These are phyloP conservation scores for Mastacembelus armatus DNA, from an alignment of 2,797 vertebrate species.

Conservation along the genomic window DNA sequence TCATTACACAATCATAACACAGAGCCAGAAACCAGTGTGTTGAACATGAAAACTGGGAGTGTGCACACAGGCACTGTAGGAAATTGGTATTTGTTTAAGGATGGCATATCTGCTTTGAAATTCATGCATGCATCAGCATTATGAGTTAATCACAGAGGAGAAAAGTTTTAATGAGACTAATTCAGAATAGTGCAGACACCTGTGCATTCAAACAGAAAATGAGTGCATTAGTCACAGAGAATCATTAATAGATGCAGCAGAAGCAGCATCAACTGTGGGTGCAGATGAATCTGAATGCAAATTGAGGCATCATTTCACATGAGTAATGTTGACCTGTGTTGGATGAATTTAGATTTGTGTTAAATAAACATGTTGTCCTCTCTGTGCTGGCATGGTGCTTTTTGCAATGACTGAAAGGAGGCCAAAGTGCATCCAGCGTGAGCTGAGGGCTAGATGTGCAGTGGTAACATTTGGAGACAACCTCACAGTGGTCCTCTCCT, in stretches of 20 bases:
- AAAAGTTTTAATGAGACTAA: constrained; percentile 57
- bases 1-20: neutral
- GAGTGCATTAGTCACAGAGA: constrained; percentile 49
- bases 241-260: constrained; percentile 28
- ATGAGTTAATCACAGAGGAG: constrained; percentile 38
- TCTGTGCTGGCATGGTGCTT: constrained; percentile 12
- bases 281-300: constrained; percentile 57
- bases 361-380: constrained; percentile 27
- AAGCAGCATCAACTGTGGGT: constrained; percentile 17
- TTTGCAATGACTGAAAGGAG: constrained; percentile 11
- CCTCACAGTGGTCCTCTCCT: constrained; percentile 37
- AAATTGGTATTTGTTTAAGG: constrained; percentile 39
- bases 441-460: constrained; percentile 47
- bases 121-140: constrained; percentile 46
- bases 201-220: constrained; percentile 62
- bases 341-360: constrained; percentile 32
- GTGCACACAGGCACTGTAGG: neutral
- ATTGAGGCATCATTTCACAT: constrained; percentile 34
- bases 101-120: constrained; percentile 17
- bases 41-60: constrained; percentile 18
- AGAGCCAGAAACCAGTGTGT: neutral
- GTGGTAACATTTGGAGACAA: constrained; percentile 59
- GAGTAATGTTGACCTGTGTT: constrained; percentile 21
- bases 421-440: constrained; percentile 55
- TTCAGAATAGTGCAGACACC: constrained; percentile 48